Base-by-base conservation (phyloP, 2,888 invertebrate species). In the Parnassius glacialis region DNA sequence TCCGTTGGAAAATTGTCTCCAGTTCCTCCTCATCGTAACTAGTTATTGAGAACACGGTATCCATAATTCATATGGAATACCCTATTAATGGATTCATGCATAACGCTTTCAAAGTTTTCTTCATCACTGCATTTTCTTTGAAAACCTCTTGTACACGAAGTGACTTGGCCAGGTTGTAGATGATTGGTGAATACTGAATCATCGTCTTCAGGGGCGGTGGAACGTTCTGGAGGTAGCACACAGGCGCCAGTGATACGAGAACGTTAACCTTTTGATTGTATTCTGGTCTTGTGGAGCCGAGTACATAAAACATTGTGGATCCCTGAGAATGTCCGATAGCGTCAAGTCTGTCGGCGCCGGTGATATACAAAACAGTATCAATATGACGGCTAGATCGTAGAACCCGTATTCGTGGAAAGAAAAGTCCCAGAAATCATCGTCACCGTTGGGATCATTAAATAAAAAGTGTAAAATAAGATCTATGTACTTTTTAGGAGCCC, bases 221-320 rank as follows among this genome's bases (percentile, higher is more conserved):
- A 60, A 86, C 69, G 59, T 90, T 74, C 11, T 79, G 74, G 65
- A 91, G 73, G 67, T 81, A 93, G 3, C 90, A 91, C 0, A 94
- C 84, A 0, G 94, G 94, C 1, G 93, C 93, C 48, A 94, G 75
- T n/a, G 91, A 88, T 62, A 65, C 45, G 1, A 68, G 43, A 0
- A 57, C 44, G 47, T 67, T 65, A n/a, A 73, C 50, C 25, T 59
- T 59, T 0, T 52, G 13, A 25, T 66, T 68, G 52, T 67, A 67
- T 48, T 68, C 64, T 2, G 64, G 67, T 13, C 56, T 55, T 3
- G 52, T 56, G 1, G 67, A 60, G 1, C 64, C 48, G 2, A 68
- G n/a, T 1, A 66, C 65, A 50, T 63, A 68, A 25, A 64, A 61
- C 11, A 44, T 53, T 1, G 64, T 59, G 1, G 54, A 60, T 10